A percentile compares a stretch with the other conserved stretches of the same genome.
These are phyloP conservation scores for Tachysurus fulvidraco DNA, from an alignment of 2,113 vertebrate genomes.

Conservation along the genomic window DNA sequence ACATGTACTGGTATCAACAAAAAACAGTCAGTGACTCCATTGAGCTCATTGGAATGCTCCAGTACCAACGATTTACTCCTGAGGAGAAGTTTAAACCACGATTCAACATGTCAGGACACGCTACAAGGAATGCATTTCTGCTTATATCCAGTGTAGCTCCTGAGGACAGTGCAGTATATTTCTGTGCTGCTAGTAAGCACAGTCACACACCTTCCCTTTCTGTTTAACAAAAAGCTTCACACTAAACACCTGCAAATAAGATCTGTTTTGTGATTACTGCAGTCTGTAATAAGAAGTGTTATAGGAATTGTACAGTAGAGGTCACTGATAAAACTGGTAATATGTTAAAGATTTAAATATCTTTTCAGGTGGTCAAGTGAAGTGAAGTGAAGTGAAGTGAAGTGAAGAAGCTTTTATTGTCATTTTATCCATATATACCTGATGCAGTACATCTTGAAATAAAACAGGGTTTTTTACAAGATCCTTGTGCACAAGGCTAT, in stretches of 20 bases:
- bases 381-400: neutral
- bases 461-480: too few relatives aligned
- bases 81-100: constrained; percentile 23
- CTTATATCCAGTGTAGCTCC: constrained; percentile 33
- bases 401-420: neutral
- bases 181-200: constrained; percentile 49
- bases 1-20: too few relatives aligned
- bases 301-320: constrained; percentile 7
- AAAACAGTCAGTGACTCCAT: neutral
- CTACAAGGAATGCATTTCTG: neutral
- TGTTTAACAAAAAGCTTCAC: constrained; percentile 24
- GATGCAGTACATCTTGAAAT: too few relatives aligned
- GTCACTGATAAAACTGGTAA: neutral
- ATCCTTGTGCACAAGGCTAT: neutral
- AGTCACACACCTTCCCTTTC: constrained; percentile 11
- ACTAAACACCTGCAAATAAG: constrained; percentile 35
- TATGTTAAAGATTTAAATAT: neutral
- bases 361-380: too few relatives aligned
- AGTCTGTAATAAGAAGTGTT: neutral
- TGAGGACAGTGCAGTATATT: constrained; percentile 49
- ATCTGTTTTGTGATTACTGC: neutral
- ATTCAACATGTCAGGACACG: neutral
- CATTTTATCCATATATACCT: too few relatives aligned
- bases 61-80: neutral
- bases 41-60: constrained; percentile 39